These are phyloP conservation scores for Lanistes nyassanus DNA, from an alignment of 1,140 invertebrate species.

Conservation along the genomic window DNA sequence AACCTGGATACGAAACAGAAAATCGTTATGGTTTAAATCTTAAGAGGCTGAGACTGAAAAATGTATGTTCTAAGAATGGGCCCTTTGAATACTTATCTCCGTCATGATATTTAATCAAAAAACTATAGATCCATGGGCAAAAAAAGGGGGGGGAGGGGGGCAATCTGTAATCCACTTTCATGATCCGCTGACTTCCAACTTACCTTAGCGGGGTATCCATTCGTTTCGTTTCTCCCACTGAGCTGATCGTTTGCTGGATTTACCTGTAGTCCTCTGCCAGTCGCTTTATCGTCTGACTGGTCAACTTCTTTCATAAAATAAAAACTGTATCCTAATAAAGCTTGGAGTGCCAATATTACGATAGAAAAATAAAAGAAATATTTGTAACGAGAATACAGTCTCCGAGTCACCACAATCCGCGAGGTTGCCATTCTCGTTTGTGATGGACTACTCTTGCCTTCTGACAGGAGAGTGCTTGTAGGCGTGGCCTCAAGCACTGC, in stretches of 20 bases:
- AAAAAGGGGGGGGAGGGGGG: no score
- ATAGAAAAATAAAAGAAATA: conserved; percentile 39
- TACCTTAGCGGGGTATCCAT: background rate
- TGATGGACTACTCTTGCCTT: background rate
- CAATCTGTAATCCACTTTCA: no score
- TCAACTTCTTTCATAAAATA: conserved; percentile 32
- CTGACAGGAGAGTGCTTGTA: no score
- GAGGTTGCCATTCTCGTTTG: conserved; percentile 39
- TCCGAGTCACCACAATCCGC: conserved; percentile 29
- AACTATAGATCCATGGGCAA: no score
- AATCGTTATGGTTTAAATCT: no score
- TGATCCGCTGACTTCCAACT: background rate
- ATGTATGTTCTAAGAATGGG: no score
- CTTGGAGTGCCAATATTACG: conserved; percentile 28
- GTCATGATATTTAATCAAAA: no score
- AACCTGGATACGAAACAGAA: no score
- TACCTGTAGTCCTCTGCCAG: conserved; percentile 19
- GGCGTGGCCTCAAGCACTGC: no score
- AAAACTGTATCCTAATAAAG: conserved; percentile 41
- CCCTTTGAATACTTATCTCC: no score
- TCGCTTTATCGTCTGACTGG: background rate
- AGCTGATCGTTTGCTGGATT: conserved; percentile 4
- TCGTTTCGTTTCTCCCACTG: background rate
- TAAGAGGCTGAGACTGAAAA: no score
- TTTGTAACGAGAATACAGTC: conserved; percentile 40